These are phyloP conservation scores for Virgularia gustaviana DNA, from an alignment of 92 coral and sea anemone species.

Conservation along the genomic window DNA sequence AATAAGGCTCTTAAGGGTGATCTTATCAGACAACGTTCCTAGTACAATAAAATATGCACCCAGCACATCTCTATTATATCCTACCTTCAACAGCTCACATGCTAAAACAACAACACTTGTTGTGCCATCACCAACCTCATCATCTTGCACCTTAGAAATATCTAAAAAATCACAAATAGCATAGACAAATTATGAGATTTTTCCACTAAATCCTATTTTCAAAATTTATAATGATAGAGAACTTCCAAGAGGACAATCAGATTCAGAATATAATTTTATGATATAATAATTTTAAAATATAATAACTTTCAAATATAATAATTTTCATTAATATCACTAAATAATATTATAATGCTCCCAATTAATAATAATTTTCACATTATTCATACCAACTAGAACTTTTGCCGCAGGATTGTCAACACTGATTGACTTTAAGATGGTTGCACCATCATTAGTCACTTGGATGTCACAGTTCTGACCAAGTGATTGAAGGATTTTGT, in stretches of 20 bases:
- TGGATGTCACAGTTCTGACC: constrained; percentile 82
- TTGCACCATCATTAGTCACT: constrained; percentile 99
- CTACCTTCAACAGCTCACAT: constrained; percentile 87
- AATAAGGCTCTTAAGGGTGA: no score
- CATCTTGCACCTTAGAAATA: constrained; percentile 94
- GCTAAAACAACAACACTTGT: constrained; percentile 96
- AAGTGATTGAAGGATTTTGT: constrained; percentile 89
- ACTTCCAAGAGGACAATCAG: background rate
- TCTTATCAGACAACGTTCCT: background rate
- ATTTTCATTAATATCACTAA: background rate
- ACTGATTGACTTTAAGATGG: constrained; percentile 89
- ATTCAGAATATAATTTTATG: background rate
- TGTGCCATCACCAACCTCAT: constrained; percentile 99
- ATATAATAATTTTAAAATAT: background rate
- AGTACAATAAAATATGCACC: background rate
- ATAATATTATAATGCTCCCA: no score
- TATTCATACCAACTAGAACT: constrained; percentile 80
- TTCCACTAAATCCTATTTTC: no score
- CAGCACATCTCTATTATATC: background rate
- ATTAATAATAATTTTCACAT: background rate
- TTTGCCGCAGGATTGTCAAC: constrained; percentile 98
- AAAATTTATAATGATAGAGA: background rate
- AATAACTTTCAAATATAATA: background rate
- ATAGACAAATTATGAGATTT: no score
- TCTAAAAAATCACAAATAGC: constrained; percentile 66